These are phyloP conservation scores for Diabrotica undecimpunctata DNA, from an alignment of 1,140 invertebrate genomes.

Conservation along the genomic window DNA sequence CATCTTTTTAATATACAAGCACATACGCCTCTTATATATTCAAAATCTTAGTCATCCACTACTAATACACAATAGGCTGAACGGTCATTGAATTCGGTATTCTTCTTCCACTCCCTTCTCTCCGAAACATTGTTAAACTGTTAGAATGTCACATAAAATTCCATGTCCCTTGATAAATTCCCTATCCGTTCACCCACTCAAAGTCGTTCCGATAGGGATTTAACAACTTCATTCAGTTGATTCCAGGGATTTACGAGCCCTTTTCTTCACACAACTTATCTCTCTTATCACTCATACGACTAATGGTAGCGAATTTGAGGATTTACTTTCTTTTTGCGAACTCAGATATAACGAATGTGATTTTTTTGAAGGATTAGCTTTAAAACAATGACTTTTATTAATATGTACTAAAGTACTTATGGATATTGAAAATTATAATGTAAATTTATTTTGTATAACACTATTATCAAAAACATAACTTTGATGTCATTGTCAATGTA, in stretches of 20 bases:
- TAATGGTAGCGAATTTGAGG: too few relatives aligned
- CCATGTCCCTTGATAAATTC: slow-evolving; percentile 2
- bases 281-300: too few relatives aligned
- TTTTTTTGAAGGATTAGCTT: too few relatives aligned
- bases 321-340: too few relatives aligned
- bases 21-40: background rate
- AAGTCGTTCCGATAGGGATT: background rate
- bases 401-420: too few relatives aligned
- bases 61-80: background rate
- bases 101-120: background rate
- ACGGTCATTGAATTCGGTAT: slow-evolving; percentile 2
- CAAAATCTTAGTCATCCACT: background rate
- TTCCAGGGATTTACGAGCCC: background rate
- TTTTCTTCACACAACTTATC: background rate
- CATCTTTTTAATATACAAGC: too few relatives aligned
- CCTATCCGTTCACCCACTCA: background rate
- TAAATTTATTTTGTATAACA: too few relatives aligned
- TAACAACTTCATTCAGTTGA: background rate
- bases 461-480: too few relatives aligned
- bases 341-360: too few relatives aligned
- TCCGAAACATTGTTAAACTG: background rate
- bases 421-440: too few relatives aligned
- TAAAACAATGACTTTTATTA: too few relatives aligned
- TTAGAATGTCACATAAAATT: background rate
- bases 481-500: too few relatives aligned